Evolutionary conservation across 2,888 invertebrate genomes (phyloP), one percentile per base, ranked within the genome.

Genomic region (Ectemnius continuus): DNA sequence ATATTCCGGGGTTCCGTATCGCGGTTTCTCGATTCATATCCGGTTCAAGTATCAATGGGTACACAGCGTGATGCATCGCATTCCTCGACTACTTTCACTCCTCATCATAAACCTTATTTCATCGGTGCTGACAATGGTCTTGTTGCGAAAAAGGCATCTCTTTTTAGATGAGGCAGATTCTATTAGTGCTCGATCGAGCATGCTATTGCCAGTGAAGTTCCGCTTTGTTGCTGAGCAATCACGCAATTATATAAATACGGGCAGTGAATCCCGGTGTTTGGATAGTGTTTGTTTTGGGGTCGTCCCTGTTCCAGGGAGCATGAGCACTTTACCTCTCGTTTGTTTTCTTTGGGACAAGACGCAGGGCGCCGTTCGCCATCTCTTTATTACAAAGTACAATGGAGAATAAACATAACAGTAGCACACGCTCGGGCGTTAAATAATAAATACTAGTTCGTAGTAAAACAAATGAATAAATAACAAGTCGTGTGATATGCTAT

Each of bases 301-400:
- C 16, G 56, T 45, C 61, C 45, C 18, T 36, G 36, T 45, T 36
- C 23, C 16, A n/a, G 36, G 57, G 23, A 18, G 18, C 64, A 68
- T 68, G 52, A 69, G 77, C 79, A 80, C 36, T 36, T 8, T 36
- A 36, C 36, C 36, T 36, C 36, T 36, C 77, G 74, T 70, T 71
- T 78, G 69, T 80, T 80, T 84, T 86, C 83, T 83, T 87, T 78
- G 82, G 85, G 85, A 86, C 79, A 82, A 85, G 78, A 82, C 84
- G 79, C 79, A 78, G 76, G 36, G 81, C 83, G 78, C 75, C 81
- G 77, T 82, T 85, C 80, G 82, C 73, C 77, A 82, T 73, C 82
- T 83, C 79, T 88, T 89, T 88, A 87, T 88, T 87, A 83, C 63
- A 79, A 77, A 79, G 77, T 76, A 66, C 57, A 64, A 68, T 80